These are phyloP conservation scores for Enteromius paludinosus DNA, from an alignment of 2,797 vertebrate species.

Conservation along the genomic window DNA sequence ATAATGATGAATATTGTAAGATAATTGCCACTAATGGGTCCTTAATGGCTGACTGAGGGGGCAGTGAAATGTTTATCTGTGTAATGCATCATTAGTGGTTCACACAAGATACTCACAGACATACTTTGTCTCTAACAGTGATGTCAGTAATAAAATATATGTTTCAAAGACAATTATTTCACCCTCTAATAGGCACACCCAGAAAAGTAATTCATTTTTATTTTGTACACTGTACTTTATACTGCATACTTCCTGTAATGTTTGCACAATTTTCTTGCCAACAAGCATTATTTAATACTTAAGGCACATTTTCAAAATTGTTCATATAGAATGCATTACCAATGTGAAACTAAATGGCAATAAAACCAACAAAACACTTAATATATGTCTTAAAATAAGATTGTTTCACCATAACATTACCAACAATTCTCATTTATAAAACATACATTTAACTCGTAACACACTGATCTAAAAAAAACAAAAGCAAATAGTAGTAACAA, in stretches of 20 bases:
- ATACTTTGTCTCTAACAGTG: background rate
- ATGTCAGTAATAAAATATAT: background rate
- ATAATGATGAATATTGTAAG: background rate
- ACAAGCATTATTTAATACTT: no score
- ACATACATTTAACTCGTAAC: no score
- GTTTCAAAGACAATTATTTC: background rate
- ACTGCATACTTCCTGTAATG: background rate
- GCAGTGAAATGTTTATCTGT: background rate
- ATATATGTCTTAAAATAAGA: no score
- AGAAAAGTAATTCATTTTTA: background rate
- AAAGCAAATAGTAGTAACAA: no score
- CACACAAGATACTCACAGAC: background rate
- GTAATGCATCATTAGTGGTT: conserved; percentile 23
- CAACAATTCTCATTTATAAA: no score
- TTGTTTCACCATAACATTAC: no score
- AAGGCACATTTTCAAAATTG: no score
- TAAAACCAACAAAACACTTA: no score
- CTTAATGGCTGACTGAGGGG: background rate
- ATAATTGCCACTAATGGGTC: conserved; percentile 12
- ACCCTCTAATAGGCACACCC: background rate
- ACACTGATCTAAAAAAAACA: no score
- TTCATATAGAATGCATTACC: no score
- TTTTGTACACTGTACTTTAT: background rate
- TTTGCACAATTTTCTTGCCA: background rate
- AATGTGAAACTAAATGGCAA: no score